Percentiles rank a stretch among this genome's conserved stretches.
phyloP scores from a whole-genome alignment of 2,888 invertebrate species.

The Phaonia tiefii region DNA sequence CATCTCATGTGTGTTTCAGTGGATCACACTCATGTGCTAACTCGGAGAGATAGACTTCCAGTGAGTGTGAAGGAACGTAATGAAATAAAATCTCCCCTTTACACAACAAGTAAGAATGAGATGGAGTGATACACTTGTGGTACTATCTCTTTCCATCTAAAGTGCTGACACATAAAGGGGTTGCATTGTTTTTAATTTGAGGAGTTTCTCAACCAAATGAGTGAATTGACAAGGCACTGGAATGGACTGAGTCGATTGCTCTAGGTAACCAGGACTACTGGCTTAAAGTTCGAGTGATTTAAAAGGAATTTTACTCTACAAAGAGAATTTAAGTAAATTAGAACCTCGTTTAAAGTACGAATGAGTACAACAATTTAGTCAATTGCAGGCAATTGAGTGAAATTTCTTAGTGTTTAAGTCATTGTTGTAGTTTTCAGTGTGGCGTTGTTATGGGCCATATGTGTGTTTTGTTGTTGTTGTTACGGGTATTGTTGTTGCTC shows the following conservation, averaged over 20 bases:
- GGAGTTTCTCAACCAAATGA: conserved; percentile 32
- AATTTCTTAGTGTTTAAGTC: conserved; percentile 16
- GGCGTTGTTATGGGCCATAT: conserved; percentile 27
- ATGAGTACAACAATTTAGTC: not conserved
- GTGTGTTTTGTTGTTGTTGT: conserved; percentile 37
- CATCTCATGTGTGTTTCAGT: too few relatives aligned
- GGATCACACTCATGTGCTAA: too few relatives aligned
- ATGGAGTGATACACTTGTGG: not conserved
- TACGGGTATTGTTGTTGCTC: conserved; percentile 30
- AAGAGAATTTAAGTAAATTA: conserved; percentile 24
- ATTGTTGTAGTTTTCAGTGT: conserved; percentile 34
- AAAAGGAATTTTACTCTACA: not conserved
- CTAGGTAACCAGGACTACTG: not conserved
- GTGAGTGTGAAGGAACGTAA: conserved; percentile 51
- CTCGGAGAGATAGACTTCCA: conserved; percentile 41
- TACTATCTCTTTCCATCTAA: conserved; percentile 48
- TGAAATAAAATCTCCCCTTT: conserved; percentile 58
- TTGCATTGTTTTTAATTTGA: not conserved
- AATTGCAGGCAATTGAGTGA: conserved; percentile 3
- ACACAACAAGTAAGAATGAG: conserved; percentile 18
- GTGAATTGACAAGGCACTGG: conserved; percentile 2
- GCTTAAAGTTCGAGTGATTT: too few relatives aligned
- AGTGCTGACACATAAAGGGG: conserved; percentile 32
- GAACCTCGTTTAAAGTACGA: conserved; percentile 44
- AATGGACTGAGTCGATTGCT: not conserved